Percentiles rank a stretch among this genome's conserved stretches.
Evolutionary conservation across 2,113 vertebrate species (phyloP).

Genomic region (Willisornis vidua): DNA sequence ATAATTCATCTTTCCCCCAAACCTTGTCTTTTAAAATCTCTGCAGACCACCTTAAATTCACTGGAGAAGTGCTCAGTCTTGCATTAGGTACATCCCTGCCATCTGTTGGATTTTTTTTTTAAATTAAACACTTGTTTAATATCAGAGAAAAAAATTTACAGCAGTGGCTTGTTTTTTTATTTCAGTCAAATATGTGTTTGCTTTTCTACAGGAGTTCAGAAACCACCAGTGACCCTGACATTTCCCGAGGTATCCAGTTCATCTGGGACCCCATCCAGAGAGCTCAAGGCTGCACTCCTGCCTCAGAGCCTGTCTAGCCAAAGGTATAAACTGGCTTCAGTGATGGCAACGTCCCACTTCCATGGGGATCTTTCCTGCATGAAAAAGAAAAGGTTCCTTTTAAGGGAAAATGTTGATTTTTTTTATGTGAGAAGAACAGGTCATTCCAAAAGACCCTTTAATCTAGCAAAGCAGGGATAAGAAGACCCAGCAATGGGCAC

Average conservation of each 20-base stretch:
- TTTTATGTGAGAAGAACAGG: neutral
- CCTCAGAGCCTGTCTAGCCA: accelerated
- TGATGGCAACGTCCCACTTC: neutral
- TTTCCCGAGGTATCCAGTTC: neutral
- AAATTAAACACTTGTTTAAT: neutral
- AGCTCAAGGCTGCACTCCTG: neutral
- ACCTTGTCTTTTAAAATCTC: neutral
- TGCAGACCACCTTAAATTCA: slow-evolving; percentile 29
- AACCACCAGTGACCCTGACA: neutral
- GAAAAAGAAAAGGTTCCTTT: neutral
- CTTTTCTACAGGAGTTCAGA: neutral
- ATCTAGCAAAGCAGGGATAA: neutral
- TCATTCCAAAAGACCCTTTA: neutral
- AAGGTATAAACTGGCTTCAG: neutral
- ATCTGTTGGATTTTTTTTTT: neutral
- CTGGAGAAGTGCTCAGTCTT: neutral
- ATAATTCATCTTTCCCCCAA: neutral
- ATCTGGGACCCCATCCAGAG: neutral
- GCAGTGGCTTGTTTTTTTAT: neutral
- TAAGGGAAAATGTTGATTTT: accelerated
- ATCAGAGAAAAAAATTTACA: neutral
- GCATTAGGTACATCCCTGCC: slow-evolving; percentile 27
- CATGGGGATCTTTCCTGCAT: neutral
- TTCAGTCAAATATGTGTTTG: neutral
- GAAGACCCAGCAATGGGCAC: neutral